phyloP scores from a whole-genome alignment of 2,888 invertebrate genomes.

The Sericinus montela region DNA sequence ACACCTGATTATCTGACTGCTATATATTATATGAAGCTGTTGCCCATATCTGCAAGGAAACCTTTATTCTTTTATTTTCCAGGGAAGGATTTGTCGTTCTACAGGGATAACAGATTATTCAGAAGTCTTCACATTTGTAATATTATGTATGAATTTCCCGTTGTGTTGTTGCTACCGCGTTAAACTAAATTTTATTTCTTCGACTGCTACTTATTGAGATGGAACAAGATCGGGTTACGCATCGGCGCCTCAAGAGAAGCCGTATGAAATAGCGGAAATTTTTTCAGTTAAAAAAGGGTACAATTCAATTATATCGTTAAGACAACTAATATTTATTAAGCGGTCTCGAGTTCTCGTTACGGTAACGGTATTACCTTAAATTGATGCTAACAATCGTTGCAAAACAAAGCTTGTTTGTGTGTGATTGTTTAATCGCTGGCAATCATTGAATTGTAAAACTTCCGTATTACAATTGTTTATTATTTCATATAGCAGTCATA shows the following conservation, averaged over 20 bases:
- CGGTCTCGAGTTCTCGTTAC: conserved; percentile 1
- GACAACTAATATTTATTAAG: conserved; percentile 21
- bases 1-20: too few species aligned
- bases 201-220: neutral
- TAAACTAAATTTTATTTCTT: neutral
- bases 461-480: conserved; percentile 32
- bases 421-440: conserved; percentile 53
- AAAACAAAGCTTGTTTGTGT: conserved; percentile 14
- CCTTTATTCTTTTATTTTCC: too few species aligned
- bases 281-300: neutral
- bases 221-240: neutral
- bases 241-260: neutral
- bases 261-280: neutral
- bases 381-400: conserved; percentile 16
- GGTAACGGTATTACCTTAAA: neutral
- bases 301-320: conserved; percentile 1
- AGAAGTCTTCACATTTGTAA: too few species aligned
- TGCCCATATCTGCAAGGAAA: too few species aligned
- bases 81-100: too few species aligned
- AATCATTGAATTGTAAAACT: conserved; percentile 46
- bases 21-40: too few species aligned
- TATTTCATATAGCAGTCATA: conserved; percentile 33
- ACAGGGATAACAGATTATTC: too few species aligned
- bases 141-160: too few species aligned
- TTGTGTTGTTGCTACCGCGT: neutral